These are phyloP conservation scores for Zaprionus davidi DNA, from an alignment of 1,140 invertebrate genomes.

Conservation along the genomic window DNA sequence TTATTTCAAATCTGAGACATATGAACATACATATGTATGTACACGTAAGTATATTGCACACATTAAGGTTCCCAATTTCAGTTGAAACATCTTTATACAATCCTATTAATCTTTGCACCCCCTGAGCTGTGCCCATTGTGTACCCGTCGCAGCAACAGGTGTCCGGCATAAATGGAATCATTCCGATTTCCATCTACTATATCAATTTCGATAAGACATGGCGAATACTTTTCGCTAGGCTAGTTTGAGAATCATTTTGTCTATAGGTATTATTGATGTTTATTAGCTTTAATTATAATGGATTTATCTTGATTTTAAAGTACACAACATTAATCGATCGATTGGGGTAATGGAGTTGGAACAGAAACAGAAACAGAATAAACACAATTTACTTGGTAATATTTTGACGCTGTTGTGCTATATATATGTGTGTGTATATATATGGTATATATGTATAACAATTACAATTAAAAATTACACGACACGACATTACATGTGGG, in stretches of 20 bases:
- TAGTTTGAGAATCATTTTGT: conserved; percentile 1
- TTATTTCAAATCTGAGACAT: background rate
- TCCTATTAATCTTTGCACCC: too few species aligned
- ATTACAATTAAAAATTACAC: conserved; percentile 75
- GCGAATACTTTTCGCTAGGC: background rate
- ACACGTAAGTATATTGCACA: too few species aligned
- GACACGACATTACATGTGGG: conserved; percentile 59
- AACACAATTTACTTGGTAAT: conserved; percentile 32
- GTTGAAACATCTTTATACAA: too few species aligned
- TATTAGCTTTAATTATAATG: conserved; percentile 40
- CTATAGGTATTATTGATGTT: conserved; percentile 48
- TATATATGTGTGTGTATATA: conserved; percentile 35
- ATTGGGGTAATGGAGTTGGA: conserved; percentile 1
- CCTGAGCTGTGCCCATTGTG: background rate
- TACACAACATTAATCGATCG: conserved; percentile 24
- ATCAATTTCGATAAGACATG: background rate
- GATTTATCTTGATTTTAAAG: conserved; percentile 18
- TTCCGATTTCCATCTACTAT: background rate
- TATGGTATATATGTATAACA: conserved; percentile 66
- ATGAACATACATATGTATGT: background rate
- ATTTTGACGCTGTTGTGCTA: conserved; percentile 24
- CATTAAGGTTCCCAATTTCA: too few species aligned
- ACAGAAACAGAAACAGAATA: conserved; percentile 16
- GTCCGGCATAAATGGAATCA: background rate
- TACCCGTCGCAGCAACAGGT: background rate